Base-by-base conservation (phyloP, 2,113 vertebrate genomes). In the Ctenodactylus gundi region DNA sequence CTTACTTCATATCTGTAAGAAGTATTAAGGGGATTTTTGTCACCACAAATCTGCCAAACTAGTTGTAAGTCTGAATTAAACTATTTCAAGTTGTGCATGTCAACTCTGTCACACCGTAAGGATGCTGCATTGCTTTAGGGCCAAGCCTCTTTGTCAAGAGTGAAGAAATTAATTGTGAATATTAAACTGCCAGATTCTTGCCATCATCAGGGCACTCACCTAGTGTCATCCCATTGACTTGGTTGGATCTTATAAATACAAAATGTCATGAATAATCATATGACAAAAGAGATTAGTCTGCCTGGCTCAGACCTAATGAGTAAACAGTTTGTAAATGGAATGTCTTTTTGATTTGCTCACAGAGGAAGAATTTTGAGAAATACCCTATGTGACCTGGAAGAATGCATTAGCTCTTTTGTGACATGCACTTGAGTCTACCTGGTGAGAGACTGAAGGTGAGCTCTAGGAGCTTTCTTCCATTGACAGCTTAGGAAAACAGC, bases 371-470 rank as follows among this genome's bases (percentile, higher is more conserved):
- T 51, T 8, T n/a, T n/a, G n/a, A 51, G 51, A 11, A 6, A 6
- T 67, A 31, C 10, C 34, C 12, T 21, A 6, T 20, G 1, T 57
- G 1, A 6, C 34, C 13, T 46, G 20, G 2, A 68, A 68, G 58
- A 84, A 91, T 12, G 25, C n/a, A 78, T 13, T 8, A 29, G 3
- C 14, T 39, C 53, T 58, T 13, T 36, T 76, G 36, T 27, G 20
- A 46, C 86, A 20, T 46, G 6, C 39, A 34, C 15, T 3, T 55
- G 9, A 8, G 27, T 67, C 15, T 20, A 70, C 4, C 4, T 10
- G 1, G 9, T 29, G 18, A 55, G 49, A 10, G 72, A 78, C 1
- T 21, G 15, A 13, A 14, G 7, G 1, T 6, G 0, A 9, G 6
- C 4, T 27, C 14, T 67, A 51, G 20, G 29, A 72, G 21, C 10